phyloP scores from a whole-genome alignment of 1,140 invertebrate species.

The Zaprionus ghesquierei region DNA sequence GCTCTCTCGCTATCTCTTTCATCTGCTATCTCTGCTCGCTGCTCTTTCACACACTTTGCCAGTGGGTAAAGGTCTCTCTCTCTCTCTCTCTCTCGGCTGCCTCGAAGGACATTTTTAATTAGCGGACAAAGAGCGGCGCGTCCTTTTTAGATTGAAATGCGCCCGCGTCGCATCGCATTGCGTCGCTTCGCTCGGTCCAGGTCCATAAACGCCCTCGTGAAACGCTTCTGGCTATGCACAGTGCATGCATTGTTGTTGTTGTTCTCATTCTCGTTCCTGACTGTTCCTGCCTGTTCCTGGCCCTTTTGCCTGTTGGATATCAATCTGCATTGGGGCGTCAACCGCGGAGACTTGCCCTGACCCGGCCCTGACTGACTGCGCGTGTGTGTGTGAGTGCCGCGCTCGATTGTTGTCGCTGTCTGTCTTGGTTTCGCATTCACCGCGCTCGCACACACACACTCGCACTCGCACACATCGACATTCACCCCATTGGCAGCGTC shows the following conservation, averaged over 20 bases:
- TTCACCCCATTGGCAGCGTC: constrained; percentile 46
- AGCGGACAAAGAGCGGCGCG: constrained; percentile 56
- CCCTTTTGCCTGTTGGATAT: constrained; percentile 46
- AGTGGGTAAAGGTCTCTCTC: constrained; percentile 12
- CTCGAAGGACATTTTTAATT: constrained; percentile 72
- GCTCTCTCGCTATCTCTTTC: background rate
- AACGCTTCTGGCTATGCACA: constrained; percentile 31
- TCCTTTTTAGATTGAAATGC: constrained; percentile 58
- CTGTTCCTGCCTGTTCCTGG: constrained; percentile 3
- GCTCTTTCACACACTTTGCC: constrained; percentile 1
- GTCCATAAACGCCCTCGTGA: constrained; percentile 51
- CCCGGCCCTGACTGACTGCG: constrained; percentile 34
- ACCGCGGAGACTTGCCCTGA: constrained; percentile 42
- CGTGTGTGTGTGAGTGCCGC: background rate
- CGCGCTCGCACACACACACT: constrained; percentile 16
- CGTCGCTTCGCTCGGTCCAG: constrained; percentile 3
- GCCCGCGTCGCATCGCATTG: constrained; percentile 17
- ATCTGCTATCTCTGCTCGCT: constrained; percentile 4
- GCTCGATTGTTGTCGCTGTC: constrained; percentile 30
- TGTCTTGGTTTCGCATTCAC: constrained; percentile 38
- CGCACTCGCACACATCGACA: constrained; percentile 1
- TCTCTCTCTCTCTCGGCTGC: too few relatives aligned
- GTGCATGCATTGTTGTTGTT: background rate
- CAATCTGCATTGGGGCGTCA: constrained; percentile 68
- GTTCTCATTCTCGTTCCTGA: constrained; percentile 2